Evolutionary conservation across 2,888 invertebrate species (phyloP), one percentile per base, ranked within the genome.

Genomic region (Psylliodes chrysocephalus): DNA sequence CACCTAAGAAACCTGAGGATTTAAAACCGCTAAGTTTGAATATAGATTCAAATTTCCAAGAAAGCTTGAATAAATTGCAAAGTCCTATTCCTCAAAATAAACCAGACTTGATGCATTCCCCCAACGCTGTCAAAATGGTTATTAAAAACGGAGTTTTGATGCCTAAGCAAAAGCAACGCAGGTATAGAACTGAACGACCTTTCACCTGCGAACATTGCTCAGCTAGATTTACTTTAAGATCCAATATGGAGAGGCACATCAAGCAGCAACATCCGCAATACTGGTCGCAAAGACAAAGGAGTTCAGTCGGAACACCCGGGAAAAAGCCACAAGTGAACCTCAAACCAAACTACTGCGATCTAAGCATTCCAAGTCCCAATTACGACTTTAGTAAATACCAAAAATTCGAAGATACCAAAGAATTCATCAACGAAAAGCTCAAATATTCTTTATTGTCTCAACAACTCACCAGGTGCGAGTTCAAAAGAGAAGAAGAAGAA

Each of bases 231-330:
- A 96, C 96, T 0, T 83, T 96, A 8, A 86, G 94, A n/a, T 95
- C 95, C 7, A 96, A 96, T 75, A 96, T 96, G 94, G 96, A 96
- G 80, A 86, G 95, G 0, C 96, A 96, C 74, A 93, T 96, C 1
- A 96, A 96, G 78, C 95, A 95, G 74, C 95, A 96, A 73, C 96
- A 96, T 84, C 95, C 95, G 0, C 92, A 94, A 67, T 91, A 89
- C 77, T 95, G 95, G 91, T 92, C 92, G 55, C 91, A 93, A 68
- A 85, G 93, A 38, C 90, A 93, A 73, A 82, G 89, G 19, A 86
- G 86, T 1, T 86, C 86, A 0, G 85, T 88, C 42, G 83, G 84
- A 1, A 84, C 82, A 19, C 81, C 85, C 15, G 85, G 86, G 0
- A 75, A 86, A 56, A 86, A 86, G 63, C 82, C 83, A 0, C 81